Conservation (phyloP, 2,797 vertebrate genomes). For the Microhierax caerulescens region DNA sequence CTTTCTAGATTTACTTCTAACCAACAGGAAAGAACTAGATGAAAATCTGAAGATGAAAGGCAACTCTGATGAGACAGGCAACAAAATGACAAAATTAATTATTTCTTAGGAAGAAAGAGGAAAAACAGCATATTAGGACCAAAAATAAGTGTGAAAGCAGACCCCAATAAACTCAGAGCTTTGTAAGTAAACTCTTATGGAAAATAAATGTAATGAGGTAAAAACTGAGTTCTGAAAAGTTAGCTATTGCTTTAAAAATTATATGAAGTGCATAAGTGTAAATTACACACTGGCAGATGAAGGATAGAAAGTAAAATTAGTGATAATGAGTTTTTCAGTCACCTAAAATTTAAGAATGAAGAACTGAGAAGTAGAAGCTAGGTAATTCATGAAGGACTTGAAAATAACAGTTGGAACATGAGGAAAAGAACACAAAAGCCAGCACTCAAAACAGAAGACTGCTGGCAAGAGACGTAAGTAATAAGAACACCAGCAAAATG, state of each 20-base stretch:
- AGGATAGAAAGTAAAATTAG: background rate
- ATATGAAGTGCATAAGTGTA: background rate
- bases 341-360: background rate
- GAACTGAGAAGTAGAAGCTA: background rate
- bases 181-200: background rate
- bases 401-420: background rate
- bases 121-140: background rate
- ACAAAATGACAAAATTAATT: background rate
- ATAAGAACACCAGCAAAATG: background rate
- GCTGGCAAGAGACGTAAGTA: background rate
- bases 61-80: background rate
- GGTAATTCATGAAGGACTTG: background rate
- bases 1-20: background rate
- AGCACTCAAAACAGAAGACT: background rate
- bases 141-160: background rate
- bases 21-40: background rate
- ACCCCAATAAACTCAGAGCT: background rate
- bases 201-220: background rate
- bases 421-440: background rate
- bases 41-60: background rate
- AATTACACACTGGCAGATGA: background rate
- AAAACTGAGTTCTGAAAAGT: background rate
- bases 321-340: background rate
- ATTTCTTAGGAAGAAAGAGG: background rate
- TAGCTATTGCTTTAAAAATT: background rate